Conservation (phyloP, 2,888 invertebrate species). For the Melinaea menophilus region DNA sequence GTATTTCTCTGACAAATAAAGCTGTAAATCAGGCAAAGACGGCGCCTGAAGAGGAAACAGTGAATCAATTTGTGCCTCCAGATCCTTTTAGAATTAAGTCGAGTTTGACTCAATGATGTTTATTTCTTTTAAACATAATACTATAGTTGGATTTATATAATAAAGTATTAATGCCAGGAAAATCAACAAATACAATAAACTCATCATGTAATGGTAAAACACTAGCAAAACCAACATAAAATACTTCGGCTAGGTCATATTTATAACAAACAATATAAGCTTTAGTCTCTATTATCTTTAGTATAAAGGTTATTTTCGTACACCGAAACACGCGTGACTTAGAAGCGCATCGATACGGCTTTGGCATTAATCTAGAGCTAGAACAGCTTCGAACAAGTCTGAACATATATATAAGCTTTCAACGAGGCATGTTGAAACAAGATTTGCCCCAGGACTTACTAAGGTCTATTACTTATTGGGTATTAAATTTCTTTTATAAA, state of each 20-base stretch:
- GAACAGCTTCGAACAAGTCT: constrained; percentile 16
- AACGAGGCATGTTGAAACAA: constrained; percentile 17
- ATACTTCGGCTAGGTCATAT: constrained; percentile 1
- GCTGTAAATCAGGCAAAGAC: constrained; percentile 28
- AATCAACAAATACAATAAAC: constrained; percentile 1
- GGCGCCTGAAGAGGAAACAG: constrained; percentile 2
- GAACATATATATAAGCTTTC: constrained; percentile 18
- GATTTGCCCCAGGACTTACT: constrained; percentile 13
- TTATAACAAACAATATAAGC: constrained; percentile 2
- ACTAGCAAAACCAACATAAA: background rate
- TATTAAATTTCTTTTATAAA: constrained; percentile 2
- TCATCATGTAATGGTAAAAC: background rate
- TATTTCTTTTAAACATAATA: constrained; percentile 4
- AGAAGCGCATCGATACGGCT: constrained; percentile 10
- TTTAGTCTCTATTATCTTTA: background rate
- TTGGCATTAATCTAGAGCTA: constrained; percentile 19
- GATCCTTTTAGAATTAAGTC: background rate
- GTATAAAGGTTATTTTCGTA: background rate
- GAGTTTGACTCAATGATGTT: constrained; percentile 4
- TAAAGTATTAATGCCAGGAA: background rate
- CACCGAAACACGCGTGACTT: background rate
- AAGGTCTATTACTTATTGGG: constrained; percentile 9
- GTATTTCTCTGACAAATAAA: constrained; percentile 30
- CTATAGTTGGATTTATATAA: background rate
- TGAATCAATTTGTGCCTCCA: constrained; percentile 9